Conservation (phyloP, 23 tunicate species). For the Diplosoma virens region DNA sequence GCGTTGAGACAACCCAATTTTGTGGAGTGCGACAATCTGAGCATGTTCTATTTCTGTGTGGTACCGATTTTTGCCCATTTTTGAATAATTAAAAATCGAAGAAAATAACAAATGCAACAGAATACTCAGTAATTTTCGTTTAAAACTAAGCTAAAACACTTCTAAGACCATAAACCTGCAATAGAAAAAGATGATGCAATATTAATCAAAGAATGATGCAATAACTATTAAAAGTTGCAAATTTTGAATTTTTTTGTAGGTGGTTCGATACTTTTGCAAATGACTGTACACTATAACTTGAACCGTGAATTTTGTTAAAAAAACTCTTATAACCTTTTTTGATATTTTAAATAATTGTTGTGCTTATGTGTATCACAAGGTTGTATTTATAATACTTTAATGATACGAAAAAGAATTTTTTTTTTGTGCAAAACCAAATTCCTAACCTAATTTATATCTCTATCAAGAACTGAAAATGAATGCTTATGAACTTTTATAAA, state of each 20-base stretch:
- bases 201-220: background rate
- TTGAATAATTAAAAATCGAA: conserved; percentile 12
- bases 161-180: conserved; percentile 6
- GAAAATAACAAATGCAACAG: conserved; percentile 1
- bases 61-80: conserved; percentile 19
- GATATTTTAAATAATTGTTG: too few relatives aligned
- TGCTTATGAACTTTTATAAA: too few relatives aligned
- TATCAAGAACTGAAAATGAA: too few relatives aligned
- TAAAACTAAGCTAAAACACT: conserved; percentile 14
- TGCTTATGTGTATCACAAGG: too few relatives aligned
- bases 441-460: too few relatives aligned
- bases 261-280: too few relatives aligned
- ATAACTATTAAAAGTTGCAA: background rate
- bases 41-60: conserved; percentile 21
- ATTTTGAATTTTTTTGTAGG: background rate
- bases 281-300: too few relatives aligned
- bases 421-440: too few relatives aligned
- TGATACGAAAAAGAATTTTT: too few relatives aligned
- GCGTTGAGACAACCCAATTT: conserved; percentile 24
- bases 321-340: too few relatives aligned
- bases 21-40: conserved; percentile 16
- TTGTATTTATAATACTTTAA: too few relatives aligned
- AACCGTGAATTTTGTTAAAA: too few relatives aligned
- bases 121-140: background rate
- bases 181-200: conserved; percentile 6